phyloP scores from a whole-genome alignment of 2,113 vertebrate genomes.

The Passer domesticus region DNA sequence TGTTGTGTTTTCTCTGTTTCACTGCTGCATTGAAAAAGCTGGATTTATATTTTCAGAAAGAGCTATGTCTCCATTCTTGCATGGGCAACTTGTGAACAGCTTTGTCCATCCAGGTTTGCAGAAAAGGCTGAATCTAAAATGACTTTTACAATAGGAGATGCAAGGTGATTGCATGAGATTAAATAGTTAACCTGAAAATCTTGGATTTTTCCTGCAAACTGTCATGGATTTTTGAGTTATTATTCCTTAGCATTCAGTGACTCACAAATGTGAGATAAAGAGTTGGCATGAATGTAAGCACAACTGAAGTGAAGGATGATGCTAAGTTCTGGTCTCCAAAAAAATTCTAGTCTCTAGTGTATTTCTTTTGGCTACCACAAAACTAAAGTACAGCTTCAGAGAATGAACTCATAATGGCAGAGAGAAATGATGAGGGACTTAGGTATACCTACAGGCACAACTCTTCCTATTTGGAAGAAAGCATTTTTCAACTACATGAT shows the following conservation, averaged over 20 bases:
- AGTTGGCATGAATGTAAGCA: background rate
- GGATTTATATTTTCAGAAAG: background rate
- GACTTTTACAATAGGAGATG: background rate
- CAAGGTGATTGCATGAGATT: background rate
- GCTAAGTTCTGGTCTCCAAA: background rate
- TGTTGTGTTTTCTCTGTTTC: slow-evolving; percentile 43
- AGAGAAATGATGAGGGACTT: background rate
- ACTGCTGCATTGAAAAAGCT: background rate
- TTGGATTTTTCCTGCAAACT: background rate
- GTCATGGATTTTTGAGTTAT: background rate
- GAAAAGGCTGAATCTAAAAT: background rate
- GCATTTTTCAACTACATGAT: background rate
- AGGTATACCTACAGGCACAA: background rate
- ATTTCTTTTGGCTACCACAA: background rate
- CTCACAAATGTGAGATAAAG: background rate
- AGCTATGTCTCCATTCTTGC: background rate
- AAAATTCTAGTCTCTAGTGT: background rate
- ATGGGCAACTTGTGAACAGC: background rate
- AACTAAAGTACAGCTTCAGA: background rate
- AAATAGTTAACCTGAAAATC: background rate
- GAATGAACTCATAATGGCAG: background rate
- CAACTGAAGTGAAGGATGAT: background rate
- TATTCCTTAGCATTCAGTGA: background rate
- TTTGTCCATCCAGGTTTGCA: background rate
- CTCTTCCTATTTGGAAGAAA: background rate